Base-by-base conservation (phyloP, 2,797 vertebrate genomes). In the Forpus xanthops region DNA sequence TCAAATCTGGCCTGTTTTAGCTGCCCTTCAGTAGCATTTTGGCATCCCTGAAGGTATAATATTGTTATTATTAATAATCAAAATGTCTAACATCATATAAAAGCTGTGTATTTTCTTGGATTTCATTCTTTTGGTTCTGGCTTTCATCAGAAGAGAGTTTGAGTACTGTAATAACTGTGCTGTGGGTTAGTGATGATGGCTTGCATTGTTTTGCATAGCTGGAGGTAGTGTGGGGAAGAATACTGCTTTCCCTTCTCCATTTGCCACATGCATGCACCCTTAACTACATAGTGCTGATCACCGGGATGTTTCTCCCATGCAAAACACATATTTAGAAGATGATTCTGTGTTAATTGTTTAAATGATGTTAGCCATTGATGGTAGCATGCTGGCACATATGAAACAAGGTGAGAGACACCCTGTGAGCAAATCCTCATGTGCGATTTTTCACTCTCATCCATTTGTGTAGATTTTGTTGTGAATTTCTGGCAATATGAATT, bases 21-120 rank as follows among this genome's bases (percentile, higher is more conserved):
- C 14, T 85, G 52, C 39, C 60, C 31, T 70, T 84, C 62, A 79
- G 76, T 16, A 72, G 33, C 10, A 25, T 67, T 90, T 94, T 80
- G 85, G 5, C 56, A 79, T 92, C 68, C 68, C 85, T 62, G 62
- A 82, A 92, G 52, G 41, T 73, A 25, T 92, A 72, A 87, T 1
- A 2, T 90, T 81, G 79, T 30, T 58, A 61, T 87, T 89, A 68
- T 82, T 92, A 94, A 92, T 67, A 93, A 52, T 45, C 70, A 89
- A 61, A 87, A 68, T 65, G 27, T 77, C 53, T 85, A 77, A 28
- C 30, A 11, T 85, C 52, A 45, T 71, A 37, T 45, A 79, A 83
- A 89, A 89, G 15, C 72, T 56, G 27, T 27, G 21, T 53, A 65
- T 86, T 85, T 85, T 30, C 35, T 39, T 50, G 45, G 13, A 89